Conservation (phyloP, 1,140 invertebrate species). For the Drosophila equinoxialis region DNA sequence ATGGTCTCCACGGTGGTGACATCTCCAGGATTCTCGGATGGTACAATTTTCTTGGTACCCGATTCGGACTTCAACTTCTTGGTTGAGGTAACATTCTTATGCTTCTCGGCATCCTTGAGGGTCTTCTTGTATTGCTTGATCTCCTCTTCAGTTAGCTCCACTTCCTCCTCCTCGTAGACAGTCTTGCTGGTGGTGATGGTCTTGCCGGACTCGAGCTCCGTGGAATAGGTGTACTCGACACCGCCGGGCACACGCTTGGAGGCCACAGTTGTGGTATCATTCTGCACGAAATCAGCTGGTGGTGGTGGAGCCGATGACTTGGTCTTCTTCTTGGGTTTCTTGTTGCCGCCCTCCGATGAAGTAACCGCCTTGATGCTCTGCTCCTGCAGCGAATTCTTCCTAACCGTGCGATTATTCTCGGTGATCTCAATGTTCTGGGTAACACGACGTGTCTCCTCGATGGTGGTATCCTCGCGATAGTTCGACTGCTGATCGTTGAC, state of each 20-base stretch:
- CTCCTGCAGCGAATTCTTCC: conserved; percentile 79
- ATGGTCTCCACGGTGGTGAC: conserved; percentile 82
- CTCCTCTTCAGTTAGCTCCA: conserved; percentile 80
- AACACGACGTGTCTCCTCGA: conserved; percentile 67
- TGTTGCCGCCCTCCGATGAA: conserved; percentile 53
- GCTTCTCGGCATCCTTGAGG: conserved; percentile 81
- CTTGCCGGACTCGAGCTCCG: conserved; percentile 76
- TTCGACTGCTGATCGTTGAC: conserved; percentile 64
- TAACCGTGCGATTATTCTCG: conserved; percentile 78
- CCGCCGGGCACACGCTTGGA: conserved; percentile 78
- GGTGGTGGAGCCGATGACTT: conserved; percentile 76
- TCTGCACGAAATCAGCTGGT: conserved; percentile 77
- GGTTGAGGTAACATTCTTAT: conserved; percentile 77
- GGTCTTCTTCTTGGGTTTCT: conserved; percentile 77
- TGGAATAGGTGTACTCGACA: conserved; percentile 78
- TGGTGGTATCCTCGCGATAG: conserved; percentile 63
- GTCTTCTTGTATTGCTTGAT: conserved; percentile 79
- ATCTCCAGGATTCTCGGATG: conserved; percentile 78
- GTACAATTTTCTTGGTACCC: conserved; percentile 81
- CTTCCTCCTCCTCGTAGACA: conserved; percentile 80
- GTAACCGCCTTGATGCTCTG: conserved; percentile 69
- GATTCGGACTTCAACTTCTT: conserved; percentile 80
- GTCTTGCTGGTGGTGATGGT: conserved; percentile 82
- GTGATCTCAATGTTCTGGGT: conserved; percentile 76
- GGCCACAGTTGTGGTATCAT: conserved; percentile 77